Percentiles rank a stretch among this genome's conserved stretches.
These are phyloP conservation scores for Decapterus maruadsi DNA, from an alignment of 2,797 vertebrate genomes.

Conservation along the genomic window DNA sequence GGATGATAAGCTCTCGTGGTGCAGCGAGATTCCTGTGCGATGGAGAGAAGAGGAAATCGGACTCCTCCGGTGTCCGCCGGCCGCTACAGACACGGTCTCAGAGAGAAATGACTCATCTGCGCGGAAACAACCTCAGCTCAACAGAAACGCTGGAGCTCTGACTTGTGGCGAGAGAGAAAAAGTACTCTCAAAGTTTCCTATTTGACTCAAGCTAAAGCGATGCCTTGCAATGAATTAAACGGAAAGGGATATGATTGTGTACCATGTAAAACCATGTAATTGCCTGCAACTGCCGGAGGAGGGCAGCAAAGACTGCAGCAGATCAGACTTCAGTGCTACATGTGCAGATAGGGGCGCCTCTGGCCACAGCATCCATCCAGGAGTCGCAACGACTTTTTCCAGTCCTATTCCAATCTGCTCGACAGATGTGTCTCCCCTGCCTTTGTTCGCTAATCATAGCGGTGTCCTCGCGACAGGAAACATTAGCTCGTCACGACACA, in stretches of 20 bases:
- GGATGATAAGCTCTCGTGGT: constrained; percentile 53
- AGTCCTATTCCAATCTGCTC: neutral
- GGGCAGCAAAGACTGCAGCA: constrained; percentile 75
- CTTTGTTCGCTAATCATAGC: constrained; percentile 1
- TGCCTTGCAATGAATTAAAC: neutral
- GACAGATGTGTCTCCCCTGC: neutral
- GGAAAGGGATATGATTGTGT: neutral
- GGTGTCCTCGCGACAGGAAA: neutral
- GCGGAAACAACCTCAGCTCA: neutral
- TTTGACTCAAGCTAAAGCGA: neutral
- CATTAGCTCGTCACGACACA: neutral
- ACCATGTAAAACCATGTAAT: neutral
- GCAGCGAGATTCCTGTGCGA: constrained; percentile 57
- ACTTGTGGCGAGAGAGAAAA: neutral
- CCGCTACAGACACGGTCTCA: constrained; percentile 8
- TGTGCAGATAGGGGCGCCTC: constrained; percentile 8
- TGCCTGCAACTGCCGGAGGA: constrained; percentile 19
- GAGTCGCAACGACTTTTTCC: neutral
- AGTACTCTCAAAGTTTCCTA: neutral
- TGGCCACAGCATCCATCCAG: constrained; percentile 10
- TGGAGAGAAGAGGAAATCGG: constrained; percentile 1
- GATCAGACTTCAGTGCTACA: no score
- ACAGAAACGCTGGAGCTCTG: neutral
- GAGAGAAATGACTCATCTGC: constrained; percentile 15
- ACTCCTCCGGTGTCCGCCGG: constrained; percentile 6